Conservation (phyloP, 2,113 vertebrate species). For the Albula glossodonta region DNA sequence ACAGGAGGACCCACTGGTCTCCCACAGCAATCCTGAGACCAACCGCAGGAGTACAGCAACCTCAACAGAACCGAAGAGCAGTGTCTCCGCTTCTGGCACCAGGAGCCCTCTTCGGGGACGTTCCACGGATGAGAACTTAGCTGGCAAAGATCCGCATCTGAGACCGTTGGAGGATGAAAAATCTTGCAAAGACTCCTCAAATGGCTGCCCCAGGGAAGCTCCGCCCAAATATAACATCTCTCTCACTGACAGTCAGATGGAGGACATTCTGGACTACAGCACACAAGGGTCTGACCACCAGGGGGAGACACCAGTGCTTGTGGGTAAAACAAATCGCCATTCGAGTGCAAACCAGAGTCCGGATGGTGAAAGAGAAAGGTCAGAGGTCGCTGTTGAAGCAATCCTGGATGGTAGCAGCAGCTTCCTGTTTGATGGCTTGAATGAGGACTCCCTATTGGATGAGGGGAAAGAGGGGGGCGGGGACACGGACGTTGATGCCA, state of each 20-base stretch:
- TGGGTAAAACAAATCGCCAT: slow-evolving; percentile 28
- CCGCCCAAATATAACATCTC: slow-evolving; percentile 72
- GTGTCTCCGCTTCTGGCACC: slow-evolving; percentile 14
- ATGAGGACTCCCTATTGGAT: slow-evolving; percentile 65
- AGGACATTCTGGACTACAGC: slow-evolving; percentile 81
- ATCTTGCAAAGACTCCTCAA: background rate
- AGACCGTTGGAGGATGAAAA: background rate
- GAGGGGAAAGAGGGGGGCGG: slow-evolving; percentile 5
- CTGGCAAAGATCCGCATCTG: background rate
- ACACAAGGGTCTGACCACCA: slow-evolving; percentile 67
- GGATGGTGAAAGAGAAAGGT: background rate
- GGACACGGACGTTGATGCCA: background rate
- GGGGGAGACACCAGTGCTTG: slow-evolving; percentile 11
- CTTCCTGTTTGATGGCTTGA: slow-evolving; percentile 90
- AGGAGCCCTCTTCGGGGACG: background rate
- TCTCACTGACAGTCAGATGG: slow-evolving; percentile 87
- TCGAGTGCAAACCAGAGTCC: slow-evolving; percentile 22
- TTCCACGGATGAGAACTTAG: slow-evolving; percentile 9
- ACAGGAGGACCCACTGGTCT: slow-evolving; percentile 52
- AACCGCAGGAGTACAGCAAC: background rate
- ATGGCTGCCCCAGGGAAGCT: background rate
- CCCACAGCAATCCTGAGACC: background rate
- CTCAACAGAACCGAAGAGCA: slow-evolving; percentile 7
- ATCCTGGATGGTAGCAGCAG: slow-evolving; percentile 83
- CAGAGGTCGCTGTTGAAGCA: slow-evolving; percentile 51